Base-by-base conservation (phyloP, 2,888 invertebrate genomes). In the Amphipyra tragopoginis region DNA sequence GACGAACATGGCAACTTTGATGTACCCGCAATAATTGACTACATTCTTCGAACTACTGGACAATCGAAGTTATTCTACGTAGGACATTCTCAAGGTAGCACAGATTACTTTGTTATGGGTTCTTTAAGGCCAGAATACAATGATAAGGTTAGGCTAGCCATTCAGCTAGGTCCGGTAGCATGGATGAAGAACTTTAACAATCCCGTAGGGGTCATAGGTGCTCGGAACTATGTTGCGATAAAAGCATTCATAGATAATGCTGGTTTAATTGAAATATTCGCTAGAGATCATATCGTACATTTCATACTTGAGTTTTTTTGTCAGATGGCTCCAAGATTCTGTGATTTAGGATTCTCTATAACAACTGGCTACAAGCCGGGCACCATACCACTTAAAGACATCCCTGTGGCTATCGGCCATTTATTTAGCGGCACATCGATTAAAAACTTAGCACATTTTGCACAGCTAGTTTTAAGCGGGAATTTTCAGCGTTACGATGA, bases 1-100 rank as follows among this genome's bases (percentile, higher is more conserved):
- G 96, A 97, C 82, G 97, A 98, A 85, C 96, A 96, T 85, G 97
- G 97, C 0, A 80, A 91, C 45, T 95, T 95, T 76, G 98, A 98
- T 85, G 63, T 97, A 1, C 97, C 97, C 7, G 96, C 97, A 0
- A 96, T 95, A 84, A 95, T 92, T 6, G 90, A 93, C 70, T 86
- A 86, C 52, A 79, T 93, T 11, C 65, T 90, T 1, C 53, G 72
- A 0, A 51, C 64, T 5, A 97, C 97, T 0, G 93, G 94, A 1
- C 89, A 94, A 40, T 72, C 93, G 0, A 90, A 95, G 59, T 70
- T 97, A 0, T 95, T 95, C 75, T 97, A 96, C 82, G 88, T 96
- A 7, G 97, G 97, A 1, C 97, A 97, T 83, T 97, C 97, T 7
- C 95, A 95, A 87, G 97, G 97, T 21, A 96, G 95, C 0, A 96